Evolutionary conservation across 2,797 vertebrate species (phyloP), one percentile per base, ranked within the genome.

Genomic region (Botia almorhae): DNA sequence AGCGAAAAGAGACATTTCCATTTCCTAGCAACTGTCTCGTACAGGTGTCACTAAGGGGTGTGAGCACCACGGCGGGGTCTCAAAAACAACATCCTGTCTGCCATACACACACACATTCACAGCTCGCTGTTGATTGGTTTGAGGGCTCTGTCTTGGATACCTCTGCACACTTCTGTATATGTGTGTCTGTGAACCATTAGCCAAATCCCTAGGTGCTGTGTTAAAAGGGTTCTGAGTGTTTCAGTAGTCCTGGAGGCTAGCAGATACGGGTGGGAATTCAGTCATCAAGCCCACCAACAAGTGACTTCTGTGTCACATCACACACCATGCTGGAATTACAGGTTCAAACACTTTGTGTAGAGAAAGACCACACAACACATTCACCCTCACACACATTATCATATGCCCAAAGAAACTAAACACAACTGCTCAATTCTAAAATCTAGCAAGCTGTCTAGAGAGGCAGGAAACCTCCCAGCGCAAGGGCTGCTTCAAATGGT

Each of bases 11-110:
- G 82, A 83, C 53, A 86, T 85, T 88, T 85, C 86, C 87, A 91
- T 89, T 87, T 85, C 56, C 83, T 88, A 87, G 91, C 87, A 90
- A 91, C 88, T 87, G 78, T 82, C 74, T 90, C 89, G 83, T 89
- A 87, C 86, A 84, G 86, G 82, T 84, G 85, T 84, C 87, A 84
- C 87, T 80, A 84, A 88, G 74, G 89, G 91, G 87, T 84, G 84
- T 85, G 83, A 90, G 71, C 83, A 83, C 84, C 91, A 84, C 88
- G 88, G 88, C 70, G 6, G 86, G 87, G 77, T 69, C 13, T 82
- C 85, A 90, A 90, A 84, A 88, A 85, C 87, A 79, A 82, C 87
- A 72, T 48, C 80, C 70, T 79, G 23, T 80, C 72, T 81, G 70
- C 76, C 84, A 83, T 17, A 68, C 48, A 46, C 51, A 80, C 84